Conservation (phyloP, 2,888 invertebrate species). For the Biston stratarius region DNA sequence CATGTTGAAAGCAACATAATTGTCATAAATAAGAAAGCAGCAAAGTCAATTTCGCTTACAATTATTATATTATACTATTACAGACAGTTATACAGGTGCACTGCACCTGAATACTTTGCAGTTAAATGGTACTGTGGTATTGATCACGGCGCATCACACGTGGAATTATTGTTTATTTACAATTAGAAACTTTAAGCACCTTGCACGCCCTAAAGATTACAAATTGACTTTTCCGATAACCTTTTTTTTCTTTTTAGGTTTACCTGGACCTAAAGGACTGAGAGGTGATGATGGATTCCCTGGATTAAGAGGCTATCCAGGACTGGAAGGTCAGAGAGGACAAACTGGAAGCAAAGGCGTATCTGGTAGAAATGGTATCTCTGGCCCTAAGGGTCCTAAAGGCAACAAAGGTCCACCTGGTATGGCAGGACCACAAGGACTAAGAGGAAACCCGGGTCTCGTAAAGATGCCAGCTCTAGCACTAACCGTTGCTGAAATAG, state of each 20-base stretch:
- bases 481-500: conserved; percentile 73
- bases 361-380: conserved; percentile 75
- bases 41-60: too few relatives aligned
- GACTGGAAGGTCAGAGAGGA: conserved; percentile 67
- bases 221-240: not conserved
- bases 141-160: too few relatives aligned
- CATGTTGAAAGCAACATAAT: too few relatives aligned
- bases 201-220: not conserved
- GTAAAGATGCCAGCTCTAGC: conserved; percentile 58
- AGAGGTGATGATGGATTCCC: conserved; percentile 69
- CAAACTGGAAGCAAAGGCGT: conserved; percentile 62
- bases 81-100: too few relatives aligned
- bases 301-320: conserved; percentile 67
- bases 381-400: conserved; percentile 80
- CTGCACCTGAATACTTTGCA: too few relatives aligned
- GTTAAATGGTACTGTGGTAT: too few relatives aligned
- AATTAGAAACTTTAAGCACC: too few relatives aligned
- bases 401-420: conserved; percentile 78
- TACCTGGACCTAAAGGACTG: conserved; percentile 68
- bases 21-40: too few relatives aligned
- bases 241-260: conserved; percentile 55
- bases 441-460: conserved; percentile 82
- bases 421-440: conserved; percentile 81
- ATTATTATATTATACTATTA: too few relatives aligned
- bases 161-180: too few relatives aligned